Percentiles rank a stretch among this genome's conserved stretches.
Evolutionary conservation across 2,797 vertebrate species (phyloP).

Genomic region (Saxicola maurus): DNA sequence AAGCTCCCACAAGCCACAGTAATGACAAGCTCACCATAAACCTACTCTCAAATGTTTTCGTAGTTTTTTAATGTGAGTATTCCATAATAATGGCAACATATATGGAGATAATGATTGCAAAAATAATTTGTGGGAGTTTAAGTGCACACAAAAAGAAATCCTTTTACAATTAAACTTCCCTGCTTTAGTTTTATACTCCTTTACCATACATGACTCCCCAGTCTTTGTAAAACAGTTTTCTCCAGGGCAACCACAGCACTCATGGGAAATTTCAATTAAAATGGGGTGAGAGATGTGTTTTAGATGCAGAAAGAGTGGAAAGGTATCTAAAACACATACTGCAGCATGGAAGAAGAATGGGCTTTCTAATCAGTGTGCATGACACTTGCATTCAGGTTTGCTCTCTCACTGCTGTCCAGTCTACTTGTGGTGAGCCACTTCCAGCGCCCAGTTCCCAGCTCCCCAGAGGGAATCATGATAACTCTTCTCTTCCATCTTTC

Average conservation of each 20-base stretch:
- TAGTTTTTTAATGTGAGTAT: not conserved
- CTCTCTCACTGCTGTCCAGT: not conserved
- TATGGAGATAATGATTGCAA: not conserved
- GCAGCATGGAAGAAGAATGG: not conserved
- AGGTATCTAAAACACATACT: not conserved
- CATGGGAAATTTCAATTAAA: not conserved
- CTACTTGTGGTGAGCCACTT: not conserved
- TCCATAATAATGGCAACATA: not conserved
- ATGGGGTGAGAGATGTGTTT: not conserved
- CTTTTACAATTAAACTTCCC: not conserved
- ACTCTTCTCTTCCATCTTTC: not conserved
- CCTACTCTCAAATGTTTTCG: not conserved
- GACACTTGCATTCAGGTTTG: not conserved
- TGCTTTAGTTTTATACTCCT: not conserved
- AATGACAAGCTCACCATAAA: not conserved
- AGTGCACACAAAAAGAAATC: not conserved
- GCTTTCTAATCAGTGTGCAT: not conserved
- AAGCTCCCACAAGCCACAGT: not conserved
- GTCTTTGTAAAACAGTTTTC: not conserved
- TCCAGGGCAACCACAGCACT: not conserved
- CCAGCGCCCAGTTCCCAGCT: not conserved
- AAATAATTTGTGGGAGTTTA: not conserved
- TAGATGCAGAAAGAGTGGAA: not conserved
- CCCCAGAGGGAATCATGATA: not conserved
- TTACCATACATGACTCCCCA: not conserved